These are phyloP conservation scores for Diabrotica undecimpunctata DNA, from an alignment of 1,140 invertebrate species.

Conservation along the genomic window DNA sequence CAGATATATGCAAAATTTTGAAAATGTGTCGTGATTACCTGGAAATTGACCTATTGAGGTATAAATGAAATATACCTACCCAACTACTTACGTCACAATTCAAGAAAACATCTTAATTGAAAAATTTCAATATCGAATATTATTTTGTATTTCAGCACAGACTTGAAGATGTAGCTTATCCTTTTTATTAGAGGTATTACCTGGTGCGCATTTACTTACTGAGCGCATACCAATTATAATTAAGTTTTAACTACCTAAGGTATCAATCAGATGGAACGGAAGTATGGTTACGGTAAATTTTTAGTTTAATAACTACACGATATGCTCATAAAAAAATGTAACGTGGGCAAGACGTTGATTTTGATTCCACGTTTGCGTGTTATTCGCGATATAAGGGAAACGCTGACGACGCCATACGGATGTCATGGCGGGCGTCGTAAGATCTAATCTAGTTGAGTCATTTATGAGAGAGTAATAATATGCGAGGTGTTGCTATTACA, in stretches of 20 bases:
- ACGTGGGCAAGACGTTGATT: too few relatives aligned
- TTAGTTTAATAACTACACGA: too few relatives aligned
- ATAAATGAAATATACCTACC: slow-evolving; percentile 61
- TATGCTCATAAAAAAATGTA: too few relatives aligned
- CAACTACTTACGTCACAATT: slow-evolving; percentile 56
- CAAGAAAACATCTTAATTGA: slow-evolving; percentile 40
- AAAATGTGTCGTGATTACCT: neutral
- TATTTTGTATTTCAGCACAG: slow-evolving; percentile 31
- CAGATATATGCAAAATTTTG: neutral
- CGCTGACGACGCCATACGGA: too few relatives aligned
- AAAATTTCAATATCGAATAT: slow-evolving; percentile 40
- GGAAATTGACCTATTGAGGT: slow-evolving; percentile 29
- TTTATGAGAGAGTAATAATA: too few relatives aligned
- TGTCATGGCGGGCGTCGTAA: too few relatives aligned
- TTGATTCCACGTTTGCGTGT: too few relatives aligned
- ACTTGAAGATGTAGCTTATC: slow-evolving; percentile 45
- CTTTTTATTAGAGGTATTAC: slow-evolving; percentile 53
- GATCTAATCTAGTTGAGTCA: too few relatives aligned
- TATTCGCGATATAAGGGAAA: too few relatives aligned
- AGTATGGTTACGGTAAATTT: neutral
- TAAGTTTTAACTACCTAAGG: slow-evolving; percentile 9
- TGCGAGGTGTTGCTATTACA: too few relatives aligned
- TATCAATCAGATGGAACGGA: neutral
- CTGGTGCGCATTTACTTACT: slow-evolving; percentile 69
- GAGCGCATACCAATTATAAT: slow-evolving; percentile 49